These are phyloP conservation scores for Nematostella vectensis DNA, from an alignment of 92 coral and sea anemone species.

Conservation along the genomic window DNA sequence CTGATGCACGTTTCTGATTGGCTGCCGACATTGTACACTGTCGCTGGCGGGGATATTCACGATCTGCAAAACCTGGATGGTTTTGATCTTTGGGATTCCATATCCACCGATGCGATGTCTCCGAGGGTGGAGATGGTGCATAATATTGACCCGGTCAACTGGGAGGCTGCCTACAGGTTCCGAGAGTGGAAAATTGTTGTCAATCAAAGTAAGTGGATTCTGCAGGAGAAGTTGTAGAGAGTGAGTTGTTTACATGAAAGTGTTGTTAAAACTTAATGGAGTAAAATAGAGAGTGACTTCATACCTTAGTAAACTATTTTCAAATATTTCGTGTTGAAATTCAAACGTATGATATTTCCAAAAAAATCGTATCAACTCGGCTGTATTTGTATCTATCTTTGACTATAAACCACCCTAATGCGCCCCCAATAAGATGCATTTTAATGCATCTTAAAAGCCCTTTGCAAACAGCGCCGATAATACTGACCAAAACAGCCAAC, in stretches of 20 bases:
- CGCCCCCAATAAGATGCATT: no score
- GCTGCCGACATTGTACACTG: conserved; percentile 67
- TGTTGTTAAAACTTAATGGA: neutral
- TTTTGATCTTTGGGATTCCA: conserved; percentile 52
- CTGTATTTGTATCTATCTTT: no score
- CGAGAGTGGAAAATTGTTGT: conserved; percentile 64
- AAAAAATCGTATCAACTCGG: no score
- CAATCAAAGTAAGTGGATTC: conserved; percentile 63
- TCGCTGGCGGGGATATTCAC: conserved; percentile 70
- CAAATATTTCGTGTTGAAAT: no score
- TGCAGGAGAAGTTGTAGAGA: neutral
- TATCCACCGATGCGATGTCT: conserved; percentile 37
- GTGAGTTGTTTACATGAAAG: neutral
- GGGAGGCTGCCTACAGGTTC: conserved; percentile 56
- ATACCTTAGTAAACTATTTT: no score
- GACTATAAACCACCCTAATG: no score
- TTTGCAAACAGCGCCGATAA: no score
- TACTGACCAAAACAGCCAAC: no score
- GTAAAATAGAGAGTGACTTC: neutral
- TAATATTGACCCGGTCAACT: conserved; percentile 59
- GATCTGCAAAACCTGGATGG: conserved; percentile 55
- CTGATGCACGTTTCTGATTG: conserved; percentile 82
- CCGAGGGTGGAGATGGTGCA: conserved; percentile 65
- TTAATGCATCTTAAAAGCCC: no score
- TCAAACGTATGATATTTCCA: no score